A percentile compares a stretch with the other conserved stretches of the same genome.
Evolutionary conservation across 2,113 vertebrate genomes (phyloP).

Genomic region (Eulacestoma nigropectus): DNA sequence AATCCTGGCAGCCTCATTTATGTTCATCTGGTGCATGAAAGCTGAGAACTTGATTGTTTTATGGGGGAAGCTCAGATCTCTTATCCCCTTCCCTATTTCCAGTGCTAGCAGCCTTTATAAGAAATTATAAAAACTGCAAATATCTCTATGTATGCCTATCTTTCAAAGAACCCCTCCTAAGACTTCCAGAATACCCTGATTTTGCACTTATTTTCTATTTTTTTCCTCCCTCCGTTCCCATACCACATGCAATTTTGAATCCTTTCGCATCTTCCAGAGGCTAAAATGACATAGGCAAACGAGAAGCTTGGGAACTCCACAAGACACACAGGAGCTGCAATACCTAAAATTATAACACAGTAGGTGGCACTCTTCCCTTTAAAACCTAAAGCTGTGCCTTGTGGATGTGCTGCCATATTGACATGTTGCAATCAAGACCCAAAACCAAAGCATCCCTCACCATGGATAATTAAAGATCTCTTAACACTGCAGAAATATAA

Average conservation of each 20-base stretch:
- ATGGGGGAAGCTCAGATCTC: not conserved
- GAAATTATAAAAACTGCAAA: not conserved
- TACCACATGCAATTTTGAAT: not conserved
- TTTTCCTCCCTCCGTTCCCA: not conserved
- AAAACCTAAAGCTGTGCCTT: not conserved
- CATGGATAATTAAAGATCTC: not conserved
- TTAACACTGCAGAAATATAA: not conserved
- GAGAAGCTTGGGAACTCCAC: not conserved
- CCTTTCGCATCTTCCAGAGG: not conserved
- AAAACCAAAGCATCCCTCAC: not conserved
- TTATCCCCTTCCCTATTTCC: not conserved
- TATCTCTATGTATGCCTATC: not conserved
- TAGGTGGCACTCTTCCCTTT: conserved; percentile 53
- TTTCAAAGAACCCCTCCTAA: not conserved
- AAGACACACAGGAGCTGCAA: not conserved
- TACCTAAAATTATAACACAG: not conserved
- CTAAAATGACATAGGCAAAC: not conserved
- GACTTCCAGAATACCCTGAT: not conserved
- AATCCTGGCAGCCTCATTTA: not conserved
- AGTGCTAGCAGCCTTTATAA: not conserved
- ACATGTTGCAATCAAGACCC: not conserved
- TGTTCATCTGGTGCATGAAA: not conserved
- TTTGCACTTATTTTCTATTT: not conserved
- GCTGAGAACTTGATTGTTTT: not conserved
- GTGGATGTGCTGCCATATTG: conserved; percentile 4